Percentiles rank a stretch among this genome's conserved stretches.
Conservation (phyloP, 2,888 invertebrate genomes). For the Tetropium fuscum region DNA sequence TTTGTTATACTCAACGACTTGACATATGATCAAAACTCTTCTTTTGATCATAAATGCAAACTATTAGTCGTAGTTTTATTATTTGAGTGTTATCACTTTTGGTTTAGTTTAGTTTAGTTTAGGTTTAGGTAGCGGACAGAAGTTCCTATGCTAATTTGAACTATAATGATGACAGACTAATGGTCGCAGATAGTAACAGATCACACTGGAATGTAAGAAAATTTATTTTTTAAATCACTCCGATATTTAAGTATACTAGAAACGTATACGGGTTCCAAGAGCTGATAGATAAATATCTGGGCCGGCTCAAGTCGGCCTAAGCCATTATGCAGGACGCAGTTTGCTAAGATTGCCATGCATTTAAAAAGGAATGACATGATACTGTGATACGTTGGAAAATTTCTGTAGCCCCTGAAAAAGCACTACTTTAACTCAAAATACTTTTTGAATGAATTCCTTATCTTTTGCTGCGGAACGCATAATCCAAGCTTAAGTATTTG, state of each 20-base stretch:
- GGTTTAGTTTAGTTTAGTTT: too few relatives aligned
- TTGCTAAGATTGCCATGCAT: conserved; percentile 10
- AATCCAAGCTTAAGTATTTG: not conserved
- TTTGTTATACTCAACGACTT: too few relatives aligned
- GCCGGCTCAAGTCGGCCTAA: conserved; percentile 4
- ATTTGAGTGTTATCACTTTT: too few relatives aligned
- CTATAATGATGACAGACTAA: too few relatives aligned
- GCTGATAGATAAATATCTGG: conserved; percentile 17
- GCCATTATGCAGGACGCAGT: conserved; percentile 18
- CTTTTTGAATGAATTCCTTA: conserved; percentile 3
- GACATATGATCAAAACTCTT: too few relatives aligned
- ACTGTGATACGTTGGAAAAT: not conserved
- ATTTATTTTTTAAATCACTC: not conserved
- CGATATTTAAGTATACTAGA: conserved; percentile 1
- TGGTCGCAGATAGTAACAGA: too few relatives aligned
- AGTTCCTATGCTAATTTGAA: too few relatives aligned
- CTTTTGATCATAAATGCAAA: too few relatives aligned
- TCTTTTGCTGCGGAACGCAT: not conserved
- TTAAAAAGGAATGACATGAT: conserved; percentile 14
- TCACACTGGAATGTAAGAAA: too few relatives aligned
- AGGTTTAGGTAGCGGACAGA: too few relatives aligned
- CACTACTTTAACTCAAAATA: conserved; percentile 2
- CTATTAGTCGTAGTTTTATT: too few relatives aligned
- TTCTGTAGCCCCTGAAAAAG: not conserved
- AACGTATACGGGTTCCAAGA: not conserved